phyloP scores from a whole-genome alignment of 1,140 invertebrate species.

The Sycobia sp. region DNA sequence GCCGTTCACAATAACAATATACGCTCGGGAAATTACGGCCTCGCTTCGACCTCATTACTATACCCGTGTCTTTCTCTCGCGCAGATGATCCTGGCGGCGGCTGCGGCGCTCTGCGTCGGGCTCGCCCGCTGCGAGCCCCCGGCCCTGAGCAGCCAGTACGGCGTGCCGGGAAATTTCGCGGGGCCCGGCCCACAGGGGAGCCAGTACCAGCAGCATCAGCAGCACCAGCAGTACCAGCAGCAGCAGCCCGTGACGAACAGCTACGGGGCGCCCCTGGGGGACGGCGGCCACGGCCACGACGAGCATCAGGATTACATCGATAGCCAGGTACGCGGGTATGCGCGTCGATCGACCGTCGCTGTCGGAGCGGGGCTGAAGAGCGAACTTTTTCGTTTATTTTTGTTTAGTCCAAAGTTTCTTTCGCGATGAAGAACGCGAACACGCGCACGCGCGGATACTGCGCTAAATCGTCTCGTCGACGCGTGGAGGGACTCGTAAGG shows the following conservation, averaged over 20 bases:
- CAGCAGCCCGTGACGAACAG: constrained; percentile 47
- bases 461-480: too few relatives aligned
- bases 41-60: too few relatives aligned
- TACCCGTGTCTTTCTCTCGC: not conserved
- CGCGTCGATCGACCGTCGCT: too few relatives aligned
- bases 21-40: too few relatives aligned
- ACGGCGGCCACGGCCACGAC: constrained; percentile 45
- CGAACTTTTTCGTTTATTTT: not conserved
- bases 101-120: not conserved
- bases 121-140: constrained; percentile 46
- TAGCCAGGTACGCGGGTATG: constrained; percentile 58
- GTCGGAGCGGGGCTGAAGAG: too few relatives aligned
- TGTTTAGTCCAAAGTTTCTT: too few relatives aligned
- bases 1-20: too few relatives aligned
- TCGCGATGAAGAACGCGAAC: not conserved
- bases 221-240: too few relatives aligned
- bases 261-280: constrained; percentile 51
- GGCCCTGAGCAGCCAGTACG: constrained; percentile 54
- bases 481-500: too few relatives aligned
- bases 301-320: constrained; percentile 56
- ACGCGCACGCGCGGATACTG: too few relatives aligned
- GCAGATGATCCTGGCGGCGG: constrained; percentile 1
- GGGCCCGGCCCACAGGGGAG: constrained; percentile 43
- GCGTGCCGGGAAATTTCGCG: constrained; percentile 55
- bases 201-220: constrained; percentile 29